These are phyloP conservation scores for Andrena haemorrhoa DNA, from an alignment of 2,888 invertebrate genomes.

Conservation along the genomic window DNA sequence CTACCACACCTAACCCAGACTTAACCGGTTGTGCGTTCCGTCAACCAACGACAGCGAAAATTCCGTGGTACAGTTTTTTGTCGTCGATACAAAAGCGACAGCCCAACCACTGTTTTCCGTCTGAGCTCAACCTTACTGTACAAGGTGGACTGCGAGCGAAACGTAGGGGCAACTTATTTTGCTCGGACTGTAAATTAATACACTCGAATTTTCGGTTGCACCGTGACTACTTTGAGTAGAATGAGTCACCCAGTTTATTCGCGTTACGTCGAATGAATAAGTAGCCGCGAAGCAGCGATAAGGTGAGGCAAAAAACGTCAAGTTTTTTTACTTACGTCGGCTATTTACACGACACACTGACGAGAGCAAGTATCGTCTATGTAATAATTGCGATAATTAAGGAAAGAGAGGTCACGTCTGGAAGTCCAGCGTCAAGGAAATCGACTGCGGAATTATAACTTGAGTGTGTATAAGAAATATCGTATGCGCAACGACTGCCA, in stretches of 20 bases:
- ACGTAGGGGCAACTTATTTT: no score
- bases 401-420: not conserved
- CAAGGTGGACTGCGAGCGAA: no score
- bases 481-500: slow-evolving; percentile 1
- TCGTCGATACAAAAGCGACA: no score
- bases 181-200: no score
- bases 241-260: not conserved
- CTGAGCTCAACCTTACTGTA: no score
- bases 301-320: not conserved
- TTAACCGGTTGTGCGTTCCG: no score
- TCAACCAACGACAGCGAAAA: no score
- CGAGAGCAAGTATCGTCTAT: not conserved
- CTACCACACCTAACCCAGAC: no score
- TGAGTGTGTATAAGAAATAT: not conserved
- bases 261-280: not conserved
- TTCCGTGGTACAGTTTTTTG: no score
- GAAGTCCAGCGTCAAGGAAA: slow-evolving; percentile 29
- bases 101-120: no score
- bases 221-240: not conserved
- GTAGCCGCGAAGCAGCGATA: slow-evolving; percentile 1
- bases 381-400: not conserved
- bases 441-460: slow-evolving; percentile 18
- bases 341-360: not conserved
- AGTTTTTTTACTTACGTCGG: not conserved
- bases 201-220: not conserved